A percentile compares a stretch with the other conserved stretches of the same genome.
These are phyloP conservation scores for Cephus runcator DNA, from an alignment of 2,888 invertebrate genomes.

Conservation along the genomic window DNA sequence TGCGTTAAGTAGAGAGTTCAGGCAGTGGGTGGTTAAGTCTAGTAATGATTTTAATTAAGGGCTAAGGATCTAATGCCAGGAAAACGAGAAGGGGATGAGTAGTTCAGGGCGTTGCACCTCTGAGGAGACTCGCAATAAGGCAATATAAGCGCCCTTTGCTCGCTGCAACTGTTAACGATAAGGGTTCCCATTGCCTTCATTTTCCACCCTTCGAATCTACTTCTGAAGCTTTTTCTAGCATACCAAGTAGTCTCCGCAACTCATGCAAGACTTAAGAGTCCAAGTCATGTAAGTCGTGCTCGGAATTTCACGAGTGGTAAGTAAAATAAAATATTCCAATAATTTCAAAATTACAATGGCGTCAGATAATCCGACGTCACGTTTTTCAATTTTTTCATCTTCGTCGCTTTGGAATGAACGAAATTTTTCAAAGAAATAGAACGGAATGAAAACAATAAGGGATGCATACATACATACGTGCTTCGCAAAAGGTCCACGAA, in stretches of 20 bases:
- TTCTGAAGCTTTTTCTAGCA: background rate
- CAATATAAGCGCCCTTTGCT: conserved; percentile 31
- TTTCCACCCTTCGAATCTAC: background rate
- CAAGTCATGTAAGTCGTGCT: background rate
- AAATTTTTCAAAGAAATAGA: background rate
- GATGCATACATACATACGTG: background rate
- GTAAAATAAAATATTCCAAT: background rate
- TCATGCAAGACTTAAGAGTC: background rate
- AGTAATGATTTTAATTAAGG: conserved; percentile 45
- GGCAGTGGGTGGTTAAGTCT: conserved; percentile 33
- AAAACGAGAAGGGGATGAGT: conserved; percentile 19
- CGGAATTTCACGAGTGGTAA: background rate
- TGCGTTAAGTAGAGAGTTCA: conserved; percentile 28
- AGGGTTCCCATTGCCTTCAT: conserved; percentile 5
- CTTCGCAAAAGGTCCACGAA: background rate
- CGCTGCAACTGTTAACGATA: conserved; percentile 16
- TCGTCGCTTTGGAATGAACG: background rate
- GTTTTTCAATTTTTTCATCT: background rate
- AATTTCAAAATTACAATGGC: background rate
- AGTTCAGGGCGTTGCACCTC: conserved; percentile 12
- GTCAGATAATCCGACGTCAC: background rate
- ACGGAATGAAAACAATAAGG: background rate
- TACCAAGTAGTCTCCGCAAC: background rate
- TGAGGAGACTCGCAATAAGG: conserved; percentile 30
- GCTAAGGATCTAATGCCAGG: conserved; percentile 35